phyloP scores from a whole-genome alignment of 2,888 invertebrate genomes.

The Apodemia mormo region DNA sequence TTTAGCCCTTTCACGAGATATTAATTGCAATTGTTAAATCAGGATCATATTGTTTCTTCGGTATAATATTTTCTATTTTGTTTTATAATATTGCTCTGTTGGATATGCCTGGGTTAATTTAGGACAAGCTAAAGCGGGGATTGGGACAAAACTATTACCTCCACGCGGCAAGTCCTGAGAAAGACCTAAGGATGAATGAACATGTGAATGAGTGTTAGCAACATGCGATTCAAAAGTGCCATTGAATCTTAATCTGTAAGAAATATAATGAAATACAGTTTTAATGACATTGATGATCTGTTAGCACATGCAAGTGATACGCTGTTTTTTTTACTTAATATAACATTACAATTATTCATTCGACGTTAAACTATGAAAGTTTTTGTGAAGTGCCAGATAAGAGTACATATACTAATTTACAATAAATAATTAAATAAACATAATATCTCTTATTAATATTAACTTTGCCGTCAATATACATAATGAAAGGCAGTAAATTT shows the following conservation, averaged over 20 bases:
- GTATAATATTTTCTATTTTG: neutral
- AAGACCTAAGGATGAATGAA: slow-evolving; percentile 80
- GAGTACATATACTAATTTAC: no score
- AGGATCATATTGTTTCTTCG: neutral
- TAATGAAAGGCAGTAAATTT: no score
- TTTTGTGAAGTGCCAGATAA: no score
- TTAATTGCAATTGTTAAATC: neutral
- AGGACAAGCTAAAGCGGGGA: slow-evolving; percentile 72
- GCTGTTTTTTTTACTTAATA: slow-evolving; percentile 25
- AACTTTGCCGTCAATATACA: no score
- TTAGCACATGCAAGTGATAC: slow-evolving; percentile 11
- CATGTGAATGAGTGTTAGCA: slow-evolving; percentile 69
- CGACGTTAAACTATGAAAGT: no score
- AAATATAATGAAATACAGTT: slow-evolving; percentile 16
- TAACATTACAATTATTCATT: slow-evolving; percentile 30
- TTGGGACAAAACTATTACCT: slow-evolving; percentile 75
- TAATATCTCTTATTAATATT: no score
- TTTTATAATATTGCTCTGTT: slow-evolving; percentile 59
- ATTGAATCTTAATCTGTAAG: slow-evolving; percentile 22
- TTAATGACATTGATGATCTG: slow-evolving; percentile 2
- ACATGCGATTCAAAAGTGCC: slow-evolving; percentile 69
- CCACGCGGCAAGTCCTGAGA: slow-evolving; percentile 77
- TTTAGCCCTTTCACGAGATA: no score
- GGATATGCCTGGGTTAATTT: slow-evolving; percentile 59
- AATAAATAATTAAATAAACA: no score